These are phyloP conservation scores for Tringa solitaria DNA, from an alignment of 2,113 vertebrate genomes.

Conservation along the genomic window DNA sequence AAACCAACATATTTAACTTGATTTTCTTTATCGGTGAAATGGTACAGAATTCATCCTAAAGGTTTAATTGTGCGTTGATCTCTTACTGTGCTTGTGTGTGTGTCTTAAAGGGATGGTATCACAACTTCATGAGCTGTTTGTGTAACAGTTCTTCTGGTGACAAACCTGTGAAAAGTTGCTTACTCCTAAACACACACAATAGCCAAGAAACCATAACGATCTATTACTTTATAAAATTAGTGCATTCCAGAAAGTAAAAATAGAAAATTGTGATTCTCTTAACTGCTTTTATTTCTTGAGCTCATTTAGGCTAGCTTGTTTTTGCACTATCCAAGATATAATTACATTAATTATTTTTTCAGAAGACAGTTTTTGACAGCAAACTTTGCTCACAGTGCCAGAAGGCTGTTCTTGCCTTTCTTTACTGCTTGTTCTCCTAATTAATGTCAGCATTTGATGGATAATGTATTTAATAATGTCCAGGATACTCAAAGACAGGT, in stretches of 20 bases:
- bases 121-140: background rate
- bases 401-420: background rate
- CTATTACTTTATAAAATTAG: background rate
- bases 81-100: background rate
- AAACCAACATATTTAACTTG: background rate
- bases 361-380: background rate
- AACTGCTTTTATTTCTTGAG: background rate
- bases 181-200: background rate
- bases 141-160: background rate
- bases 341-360: background rate
- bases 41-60: background rate
- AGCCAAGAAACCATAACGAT: background rate
- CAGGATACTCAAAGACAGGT: background rate
- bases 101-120: background rate
- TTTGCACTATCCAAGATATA: background rate
- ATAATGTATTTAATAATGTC: background rate
- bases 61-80: accelerated
- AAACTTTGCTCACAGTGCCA: background rate
- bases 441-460: background rate
- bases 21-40: background rate
- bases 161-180: background rate
- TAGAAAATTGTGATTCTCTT: background rate
- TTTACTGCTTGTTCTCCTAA: background rate
- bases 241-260: background rate
- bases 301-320: background rate